Base-by-base conservation (phyloP, 2,113 vertebrate genomes). In the Suricata suricatta region DNA sequence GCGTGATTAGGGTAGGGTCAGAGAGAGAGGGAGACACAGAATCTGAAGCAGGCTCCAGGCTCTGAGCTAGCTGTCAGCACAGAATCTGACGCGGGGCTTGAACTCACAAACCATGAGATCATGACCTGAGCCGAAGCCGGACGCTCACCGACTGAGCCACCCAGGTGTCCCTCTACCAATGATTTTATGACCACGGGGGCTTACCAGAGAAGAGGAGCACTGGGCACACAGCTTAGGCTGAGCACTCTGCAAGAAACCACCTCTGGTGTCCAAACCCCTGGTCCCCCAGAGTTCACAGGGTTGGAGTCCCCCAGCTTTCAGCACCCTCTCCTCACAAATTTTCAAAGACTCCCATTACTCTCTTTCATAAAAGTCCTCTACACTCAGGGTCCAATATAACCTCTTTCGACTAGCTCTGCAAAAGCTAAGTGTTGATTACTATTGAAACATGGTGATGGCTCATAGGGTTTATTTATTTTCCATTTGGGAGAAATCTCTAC, bases 281-380 rank as follows among this genome's bases (percentile, higher is more conserved):
- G 25, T 0, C 11, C 60, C 41, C 11, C 13, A 3, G 27, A 47
- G 31, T 57, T 74, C 54, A 60, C 0, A 12, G 12, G n/a, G 31
- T 31, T n/a, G 50, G 69, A 31, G 33, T 41, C 63, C 2, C 21
- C n/a, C 12, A 12, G 63, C 52, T 72, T 47, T n/a, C 10, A 63
- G n/a, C 35, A 94, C 2, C 1, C 29, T 4, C 16, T 29, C 27
- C 60, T 92, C 35, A 33, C 12, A 64, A 27, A 57, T 17, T 69
- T 60, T 92, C 31, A 79, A 0, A 27, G 35, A 50, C 33, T 25
- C 41, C 38, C 47, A 10, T 33, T 14, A 17, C n/a, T 52, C 41
- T 57, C 13, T 47, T 81, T 57, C 21, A 16, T 35, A 31, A 47
- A 38, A 74, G 35, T 33, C 54, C 68, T 76, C 54, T 29, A 44